Evolutionary conservation across 2,797 vertebrate genomes (phyloP).

Genomic region (Sparus aurata): DNA sequence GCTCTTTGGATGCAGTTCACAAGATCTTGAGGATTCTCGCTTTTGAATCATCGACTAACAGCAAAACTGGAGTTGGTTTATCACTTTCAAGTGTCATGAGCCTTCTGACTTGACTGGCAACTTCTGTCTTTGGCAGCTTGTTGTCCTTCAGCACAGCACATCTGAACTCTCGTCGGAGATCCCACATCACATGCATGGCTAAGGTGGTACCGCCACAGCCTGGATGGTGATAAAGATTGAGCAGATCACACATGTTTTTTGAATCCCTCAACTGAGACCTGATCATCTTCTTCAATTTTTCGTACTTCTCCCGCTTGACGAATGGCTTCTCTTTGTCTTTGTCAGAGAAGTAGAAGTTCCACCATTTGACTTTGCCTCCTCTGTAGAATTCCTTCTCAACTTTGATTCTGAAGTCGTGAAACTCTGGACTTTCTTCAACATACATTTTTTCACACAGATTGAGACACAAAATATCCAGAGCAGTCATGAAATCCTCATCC

Average conservation of each 20-base stretch:
- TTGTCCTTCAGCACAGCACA: conserved; percentile 88
- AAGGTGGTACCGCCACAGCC: conserved; percentile 88
- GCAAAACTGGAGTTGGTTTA: conserved; percentile 79
- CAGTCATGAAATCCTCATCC: conserved; percentile 82
- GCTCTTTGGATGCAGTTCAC: conserved; percentile 67
- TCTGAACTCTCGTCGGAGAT: conserved; percentile 81
- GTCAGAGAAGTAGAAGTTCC: conserved; percentile 90
- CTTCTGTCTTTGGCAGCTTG: conserved; percentile 73
- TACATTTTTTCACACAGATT: conserved; percentile 86
- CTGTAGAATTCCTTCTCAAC: conserved; percentile 86
- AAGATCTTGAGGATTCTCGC: conserved; percentile 68
- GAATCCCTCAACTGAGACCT: conserved; percentile 39
- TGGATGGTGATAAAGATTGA: conserved; percentile 88
- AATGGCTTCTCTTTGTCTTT: conserved; percentile 82
- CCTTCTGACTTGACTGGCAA: conserved; percentile 78
- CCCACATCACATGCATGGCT: conserved; percentile 89
- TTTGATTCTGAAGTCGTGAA: conserved; percentile 54
- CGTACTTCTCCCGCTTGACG: conserved; percentile 84
- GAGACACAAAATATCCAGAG: conserved; percentile 85
- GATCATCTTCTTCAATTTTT: conserved; percentile 67
- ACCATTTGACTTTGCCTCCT: conserved; percentile 88
- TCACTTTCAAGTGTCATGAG: conserved; percentile 80
- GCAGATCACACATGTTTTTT: conserved; percentile 69
- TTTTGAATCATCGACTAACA: conserved; percentile 88
- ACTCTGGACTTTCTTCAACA: conserved; percentile 79